Evolutionary conservation across 2,113 vertebrate genomes (phyloP).

Genomic region (Dromiciops gliroides): DNA sequence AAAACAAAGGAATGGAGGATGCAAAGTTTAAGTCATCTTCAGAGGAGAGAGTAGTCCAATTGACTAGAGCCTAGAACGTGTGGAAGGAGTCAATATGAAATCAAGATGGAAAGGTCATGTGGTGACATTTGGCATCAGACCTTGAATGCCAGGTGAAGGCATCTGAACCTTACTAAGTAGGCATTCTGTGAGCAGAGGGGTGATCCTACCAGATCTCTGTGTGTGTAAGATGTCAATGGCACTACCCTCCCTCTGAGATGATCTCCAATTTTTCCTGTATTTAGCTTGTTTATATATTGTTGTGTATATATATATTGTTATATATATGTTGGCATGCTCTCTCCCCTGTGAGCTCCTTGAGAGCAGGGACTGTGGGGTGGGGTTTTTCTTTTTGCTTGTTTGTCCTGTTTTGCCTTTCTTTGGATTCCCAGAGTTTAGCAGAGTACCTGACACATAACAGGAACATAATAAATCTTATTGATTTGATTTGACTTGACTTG

Average conservation of each 20-base stretch:
- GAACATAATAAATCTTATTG: neutral
- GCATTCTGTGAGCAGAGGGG: neutral
- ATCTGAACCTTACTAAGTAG: neutral
- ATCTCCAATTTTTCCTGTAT: neutral
- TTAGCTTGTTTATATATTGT: neutral
- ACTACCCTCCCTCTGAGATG: neutral
- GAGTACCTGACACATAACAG: neutral
- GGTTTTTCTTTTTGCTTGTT: neutral
- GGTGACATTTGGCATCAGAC: neutral
- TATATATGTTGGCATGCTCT: too few species aligned
- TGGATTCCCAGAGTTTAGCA: neutral
- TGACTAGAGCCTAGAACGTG: neutral
- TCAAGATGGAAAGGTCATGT: neutral
- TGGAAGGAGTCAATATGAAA: neutral
- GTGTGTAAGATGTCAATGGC: neutral
- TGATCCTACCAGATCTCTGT: neutral
- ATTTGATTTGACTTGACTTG: neutral
- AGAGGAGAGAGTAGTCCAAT: accelerated
- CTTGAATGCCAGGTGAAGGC: neutral
- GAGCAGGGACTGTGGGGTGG: neutral
- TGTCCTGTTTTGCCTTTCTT: neutral
- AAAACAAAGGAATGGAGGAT: neutral
- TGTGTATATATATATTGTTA: too few species aligned
- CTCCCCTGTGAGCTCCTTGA: neutral
- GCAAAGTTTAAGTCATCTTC: neutral